These are phyloP conservation scores for Cynoglossus semilaevis DNA, from an alignment of 2,113 vertebrate genomes.

Conservation along the genomic window DNA sequence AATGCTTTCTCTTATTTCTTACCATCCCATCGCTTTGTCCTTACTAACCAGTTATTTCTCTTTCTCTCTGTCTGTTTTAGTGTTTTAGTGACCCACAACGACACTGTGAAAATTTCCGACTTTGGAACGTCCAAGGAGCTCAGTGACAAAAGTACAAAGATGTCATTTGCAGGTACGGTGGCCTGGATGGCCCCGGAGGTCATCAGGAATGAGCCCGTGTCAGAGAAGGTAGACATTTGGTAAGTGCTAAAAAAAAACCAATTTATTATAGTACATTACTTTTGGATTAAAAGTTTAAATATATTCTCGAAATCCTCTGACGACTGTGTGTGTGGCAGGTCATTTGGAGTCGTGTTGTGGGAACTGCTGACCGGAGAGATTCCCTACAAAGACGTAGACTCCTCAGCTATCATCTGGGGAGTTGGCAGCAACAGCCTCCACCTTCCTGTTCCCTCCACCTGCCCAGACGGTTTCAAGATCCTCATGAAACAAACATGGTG, in stretches of 20 bases:
- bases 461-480: conserved; percentile 98
- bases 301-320: background rate
- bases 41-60: conserved; percentile 9
- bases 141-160: conserved; percentile 98
- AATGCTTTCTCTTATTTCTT: too few relatives aligned
- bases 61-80: conserved; percentile 64
- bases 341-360: conserved; percentile 97
- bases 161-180: conserved; percentile 98
- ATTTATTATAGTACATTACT: background rate
- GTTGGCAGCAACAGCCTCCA: conserved; percentile 98
- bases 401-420: conserved; percentile 98
- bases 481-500: conserved; percentile 99
- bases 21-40: background rate
- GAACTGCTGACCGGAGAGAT: conserved; percentile 96
- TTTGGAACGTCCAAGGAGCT: conserved; percentile 99
- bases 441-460: conserved; percentile 96
- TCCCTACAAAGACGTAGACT: conserved; percentile 98
- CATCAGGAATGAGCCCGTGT: conserved; percentile 96
- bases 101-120: conserved; percentile 96
- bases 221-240: conserved; percentile 99
- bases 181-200: conserved; percentile 99
- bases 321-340: conserved; percentile 75
- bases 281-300: background rate
- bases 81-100: conserved; percentile 94
- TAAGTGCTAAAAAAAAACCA: conserved; percentile 66